Evolutionary conservation across 1,140 invertebrate genomes (phyloP).

Genomic region (Drosophila sulfurigaster): DNA sequence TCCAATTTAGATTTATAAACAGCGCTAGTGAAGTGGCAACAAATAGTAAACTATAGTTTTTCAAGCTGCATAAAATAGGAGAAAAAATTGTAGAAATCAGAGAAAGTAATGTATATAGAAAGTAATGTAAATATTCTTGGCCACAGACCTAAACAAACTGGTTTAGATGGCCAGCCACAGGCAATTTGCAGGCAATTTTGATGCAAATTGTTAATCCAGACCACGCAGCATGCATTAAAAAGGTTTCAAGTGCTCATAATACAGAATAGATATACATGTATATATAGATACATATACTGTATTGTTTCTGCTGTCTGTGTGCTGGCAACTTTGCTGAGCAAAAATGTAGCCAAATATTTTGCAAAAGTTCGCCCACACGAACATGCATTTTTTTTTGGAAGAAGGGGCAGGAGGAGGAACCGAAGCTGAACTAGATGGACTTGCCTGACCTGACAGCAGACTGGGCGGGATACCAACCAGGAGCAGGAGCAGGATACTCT

Average conservation of each 20-base stretch:
- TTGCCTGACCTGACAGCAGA: background rate
- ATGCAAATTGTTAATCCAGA: conserved; percentile 36
- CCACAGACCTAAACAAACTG: conserved; percentile 12
- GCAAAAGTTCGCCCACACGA: conserved; percentile 38
- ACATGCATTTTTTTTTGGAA: conserved; percentile 15
- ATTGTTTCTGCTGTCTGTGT: background rate
- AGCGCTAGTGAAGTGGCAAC: conserved; percentile 25
- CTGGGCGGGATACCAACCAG: too few species aligned
- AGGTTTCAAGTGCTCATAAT: conserved; percentile 25
- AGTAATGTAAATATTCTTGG: conserved; percentile 12
- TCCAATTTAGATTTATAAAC: conserved; percentile 66
- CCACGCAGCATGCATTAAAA: conserved; percentile 13
- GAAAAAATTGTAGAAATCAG: conserved; percentile 11
- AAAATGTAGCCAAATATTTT: conserved; percentile 57
- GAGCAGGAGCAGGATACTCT: background rate
- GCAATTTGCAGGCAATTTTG: conserved; percentile 46
- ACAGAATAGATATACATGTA: conserved; percentile 1
- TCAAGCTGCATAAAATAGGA: conserved; percentile 4
- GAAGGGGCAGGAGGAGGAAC: too few species aligned
- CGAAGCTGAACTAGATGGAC: conserved; percentile 7
- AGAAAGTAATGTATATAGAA: conserved; percentile 24
- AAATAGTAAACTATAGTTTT: background rate
- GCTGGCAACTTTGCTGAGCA: conserved; percentile 8
- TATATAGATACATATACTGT: background rate
- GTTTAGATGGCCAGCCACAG: conserved; percentile 3